phyloP scores from a whole-genome alignment of 2,888 invertebrate genomes.

The Chalcosyrphus nemorum region DNA sequence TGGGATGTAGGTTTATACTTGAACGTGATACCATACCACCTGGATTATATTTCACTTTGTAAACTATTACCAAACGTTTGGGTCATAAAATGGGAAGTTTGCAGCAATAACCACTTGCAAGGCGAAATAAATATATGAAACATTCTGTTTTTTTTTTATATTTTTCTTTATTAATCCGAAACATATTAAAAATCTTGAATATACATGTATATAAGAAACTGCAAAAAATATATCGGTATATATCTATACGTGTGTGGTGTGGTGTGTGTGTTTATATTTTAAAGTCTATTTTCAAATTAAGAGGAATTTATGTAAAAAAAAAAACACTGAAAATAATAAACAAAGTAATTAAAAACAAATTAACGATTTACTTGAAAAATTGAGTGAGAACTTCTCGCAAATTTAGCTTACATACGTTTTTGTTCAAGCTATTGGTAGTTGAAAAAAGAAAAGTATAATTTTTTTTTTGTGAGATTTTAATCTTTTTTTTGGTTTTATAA shows the following conservation, averaged over 20 bases:
- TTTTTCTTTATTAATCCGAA: slow-evolving; percentile 70
- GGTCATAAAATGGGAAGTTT: no score
- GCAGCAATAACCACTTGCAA: no score
- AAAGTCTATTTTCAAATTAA: slow-evolving; percentile 49
- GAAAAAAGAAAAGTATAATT: slow-evolving; percentile 15
- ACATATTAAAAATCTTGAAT: slow-evolving; percentile 71
- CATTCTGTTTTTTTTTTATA: slow-evolving; percentile 39
- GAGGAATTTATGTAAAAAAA: slow-evolving; percentile 18
- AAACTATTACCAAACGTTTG: no score
- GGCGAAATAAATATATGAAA: no score
- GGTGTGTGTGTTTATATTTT: slow-evolving; percentile 23
- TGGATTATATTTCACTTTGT: no score
- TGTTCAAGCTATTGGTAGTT: not conserved
- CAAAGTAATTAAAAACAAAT: slow-evolving; percentile 21
- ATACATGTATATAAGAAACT: slow-evolving; percentile 72
- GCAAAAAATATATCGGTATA: slow-evolving; percentile 72
- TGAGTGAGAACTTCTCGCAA: not conserved
- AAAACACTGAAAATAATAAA: slow-evolving; percentile 5
- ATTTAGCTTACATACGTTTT: slow-evolving; percentile 11
- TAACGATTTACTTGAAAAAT: not conserved
- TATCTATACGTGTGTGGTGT: slow-evolving; percentile 44
- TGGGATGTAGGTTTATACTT: no score
- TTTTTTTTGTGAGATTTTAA: slow-evolving; percentile 6
- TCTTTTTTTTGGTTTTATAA: slow-evolving; percentile 26
- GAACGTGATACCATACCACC: no score